phyloP scores from a whole-genome alignment of 1,140 invertebrate genomes.

The Drosophila serrata region DNA sequence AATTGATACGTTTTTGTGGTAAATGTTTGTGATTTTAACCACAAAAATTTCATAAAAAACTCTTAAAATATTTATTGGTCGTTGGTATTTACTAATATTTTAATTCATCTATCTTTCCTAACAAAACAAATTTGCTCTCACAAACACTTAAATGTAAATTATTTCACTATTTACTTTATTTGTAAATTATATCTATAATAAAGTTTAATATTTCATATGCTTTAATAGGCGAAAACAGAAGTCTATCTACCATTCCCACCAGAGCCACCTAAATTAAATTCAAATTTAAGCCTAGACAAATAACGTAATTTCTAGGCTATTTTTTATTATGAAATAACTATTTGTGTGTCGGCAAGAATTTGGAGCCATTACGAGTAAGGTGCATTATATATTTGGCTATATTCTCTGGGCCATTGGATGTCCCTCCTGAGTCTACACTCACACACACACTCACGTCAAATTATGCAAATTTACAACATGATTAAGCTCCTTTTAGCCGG shows the following conservation, averaged over 20 bases:
- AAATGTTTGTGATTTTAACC: neutral
- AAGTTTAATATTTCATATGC: neutral
- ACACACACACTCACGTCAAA: slow-evolving; percentile 59
- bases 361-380: neutral
- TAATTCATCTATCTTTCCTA: too few relatives aligned
- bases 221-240: neutral
- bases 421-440: slow-evolving; percentile 8
- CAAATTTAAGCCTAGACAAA: slow-evolving; percentile 8
- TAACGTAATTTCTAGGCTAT: neutral
- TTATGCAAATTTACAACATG: slow-evolving; percentile 83
- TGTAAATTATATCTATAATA: neutral
- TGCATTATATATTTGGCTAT: slow-evolving; percentile 19
- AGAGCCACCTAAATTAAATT: neutral
- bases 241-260: too few relatives aligned
- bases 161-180: neutral
- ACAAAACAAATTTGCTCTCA: neutral
- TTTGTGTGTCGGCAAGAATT: slow-evolving; percentile 4
- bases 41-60: neutral
- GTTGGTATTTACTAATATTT: too few relatives aligned
- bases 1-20: too few relatives aligned
- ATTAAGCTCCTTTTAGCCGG: slow-evolving; percentile 74
- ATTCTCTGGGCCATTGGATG: slow-evolving; percentile 15
- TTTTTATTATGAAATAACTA: slow-evolving; percentile 7
- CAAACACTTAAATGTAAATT: neutral
- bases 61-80: neutral